Base-by-base conservation (phyloP, 2,888 invertebrate genomes). In the Patella ulyssiponensis region DNA sequence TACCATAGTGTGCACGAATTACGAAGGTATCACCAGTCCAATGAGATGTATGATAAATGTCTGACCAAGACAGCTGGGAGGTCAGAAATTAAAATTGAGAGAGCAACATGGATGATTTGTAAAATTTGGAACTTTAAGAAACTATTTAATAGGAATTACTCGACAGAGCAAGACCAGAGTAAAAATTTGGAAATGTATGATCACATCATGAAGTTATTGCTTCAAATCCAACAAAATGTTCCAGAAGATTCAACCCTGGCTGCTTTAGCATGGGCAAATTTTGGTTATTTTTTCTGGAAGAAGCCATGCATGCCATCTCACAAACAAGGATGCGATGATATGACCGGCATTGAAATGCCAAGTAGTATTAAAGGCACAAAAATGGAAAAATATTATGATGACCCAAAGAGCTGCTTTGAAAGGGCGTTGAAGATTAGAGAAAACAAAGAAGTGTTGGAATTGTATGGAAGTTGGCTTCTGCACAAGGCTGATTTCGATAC, bases 261-360 rank as follows among this genome's bases (percentile, higher is more conserved):
- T 12, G 20, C 20, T 15, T 11, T 64, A 23, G 64, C 23, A 11
- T 64, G 64, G 64, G 64, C 20, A 23, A 23, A 64, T 23, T 23
- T 64, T 23, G 64, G 64, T 23, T 64, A 64, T 64, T 64, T 64
- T 20, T 64, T 64, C 20, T 64, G 64, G 64, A 64, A 64, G 64
- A 64, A 64, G 23, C 64, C 64, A 9, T 23, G 7, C 20, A 23
- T 7, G 64, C 23, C 7, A 44, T 44, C 44, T 7, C 44, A 44
- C 9, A 44, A 44, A 44, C 7, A 0, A 1, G 64, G 23, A 11
- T 9, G 12, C 20, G 23, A 64, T 23, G 20, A 12, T 11, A 1
- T 23, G 64, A 64, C 11, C 3, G 23, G 64, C 3, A 64, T 23
- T 12, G 3, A 64, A 64, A 64, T 64, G 20, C 20, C 20, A 64